Conservation (phyloP, 2,797 vertebrate genomes). For the Anguilla marmorata region DNA sequence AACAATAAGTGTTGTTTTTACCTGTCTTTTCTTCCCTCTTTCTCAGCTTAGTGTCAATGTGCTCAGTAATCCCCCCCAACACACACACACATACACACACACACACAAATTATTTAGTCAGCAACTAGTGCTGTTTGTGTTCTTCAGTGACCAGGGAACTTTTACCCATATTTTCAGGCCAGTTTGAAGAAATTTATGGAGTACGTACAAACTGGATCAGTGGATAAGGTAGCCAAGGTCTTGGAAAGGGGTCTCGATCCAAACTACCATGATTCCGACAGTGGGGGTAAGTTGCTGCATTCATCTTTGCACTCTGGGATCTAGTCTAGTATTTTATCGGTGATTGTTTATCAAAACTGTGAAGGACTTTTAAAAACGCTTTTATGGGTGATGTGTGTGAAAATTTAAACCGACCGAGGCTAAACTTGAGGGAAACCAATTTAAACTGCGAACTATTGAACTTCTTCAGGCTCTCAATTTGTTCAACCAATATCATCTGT, state of each 20-base stretch:
- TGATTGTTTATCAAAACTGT: neutral
- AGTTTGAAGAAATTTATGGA: conserved; percentile 90
- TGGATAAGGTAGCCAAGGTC: conserved; percentile 84
- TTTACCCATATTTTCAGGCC: conserved; percentile 66
- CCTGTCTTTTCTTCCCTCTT: neutral
- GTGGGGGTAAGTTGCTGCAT: conserved; percentile 74
- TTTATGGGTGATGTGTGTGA: neutral
- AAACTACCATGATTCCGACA: conserved; percentile 89
- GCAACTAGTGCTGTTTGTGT: neutral
- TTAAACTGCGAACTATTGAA: neutral
- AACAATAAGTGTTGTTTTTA: neutral
- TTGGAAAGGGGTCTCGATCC: conserved; percentile 91
- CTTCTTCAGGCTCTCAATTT: neutral
- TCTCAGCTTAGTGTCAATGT: neutral
- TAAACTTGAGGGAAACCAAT: neutral
- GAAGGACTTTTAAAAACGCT: neutral
- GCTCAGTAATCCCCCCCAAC: neutral
- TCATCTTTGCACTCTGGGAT: neutral
- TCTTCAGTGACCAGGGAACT: conserved; percentile 5
- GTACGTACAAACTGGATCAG: conserved; percentile 79
- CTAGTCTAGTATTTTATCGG: neutral
- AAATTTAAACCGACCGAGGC: neutral
- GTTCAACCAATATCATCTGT: neutral
- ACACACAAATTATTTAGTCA: neutral
- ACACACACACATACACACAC: too few relatives aligned